Percentiles rank a stretch among this genome's conserved stretches.
These are phyloP conservation scores for Chelidonichthys spinosus DNA, from an alignment of 2,797 vertebrate genomes.

Conservation along the genomic window DNA sequence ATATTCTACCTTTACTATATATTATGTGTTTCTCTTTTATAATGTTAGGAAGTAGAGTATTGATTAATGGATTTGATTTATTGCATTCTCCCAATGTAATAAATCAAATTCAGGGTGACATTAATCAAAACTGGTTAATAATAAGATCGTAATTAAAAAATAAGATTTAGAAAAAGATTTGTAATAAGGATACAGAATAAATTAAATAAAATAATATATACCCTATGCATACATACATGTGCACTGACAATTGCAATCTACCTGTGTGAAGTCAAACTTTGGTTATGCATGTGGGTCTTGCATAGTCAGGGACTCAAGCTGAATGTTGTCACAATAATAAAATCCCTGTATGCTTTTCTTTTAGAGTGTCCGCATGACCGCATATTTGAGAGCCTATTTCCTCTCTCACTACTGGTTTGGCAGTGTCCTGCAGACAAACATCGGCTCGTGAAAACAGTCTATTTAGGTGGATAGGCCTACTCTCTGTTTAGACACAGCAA, in stretches of 20 bases:
- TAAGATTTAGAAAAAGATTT: neutral
- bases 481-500: constrained; percentile 76
- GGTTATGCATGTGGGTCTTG: constrained; percentile 2
- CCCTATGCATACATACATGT: neutral
- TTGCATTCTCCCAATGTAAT: neutral
- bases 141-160: neutral
- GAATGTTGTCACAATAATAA: constrained; percentile 63
- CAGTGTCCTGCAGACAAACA: constrained; percentile 76
- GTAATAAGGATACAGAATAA: neutral
- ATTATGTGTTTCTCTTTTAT: neutral
- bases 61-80: neutral
- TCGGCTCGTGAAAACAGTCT: constrained; percentile 77
- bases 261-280: constrained; percentile 9
- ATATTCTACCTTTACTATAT: neutral
- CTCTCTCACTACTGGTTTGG: constrained; percentile 80
- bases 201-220: neutral
- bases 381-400: constrained; percentile 78
- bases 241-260: neutral
- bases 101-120: neutral
- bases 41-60: neutral
- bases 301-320: constrained; percentile 29
- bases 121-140: no score
- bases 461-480: constrained; percentile 67
- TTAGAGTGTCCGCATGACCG: constrained; percentile 69
- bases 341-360: constrained; percentile 69